Base-by-base conservation (phyloP, 2,113 vertebrate species). In the Nerophis lumbriciformis region DNA sequence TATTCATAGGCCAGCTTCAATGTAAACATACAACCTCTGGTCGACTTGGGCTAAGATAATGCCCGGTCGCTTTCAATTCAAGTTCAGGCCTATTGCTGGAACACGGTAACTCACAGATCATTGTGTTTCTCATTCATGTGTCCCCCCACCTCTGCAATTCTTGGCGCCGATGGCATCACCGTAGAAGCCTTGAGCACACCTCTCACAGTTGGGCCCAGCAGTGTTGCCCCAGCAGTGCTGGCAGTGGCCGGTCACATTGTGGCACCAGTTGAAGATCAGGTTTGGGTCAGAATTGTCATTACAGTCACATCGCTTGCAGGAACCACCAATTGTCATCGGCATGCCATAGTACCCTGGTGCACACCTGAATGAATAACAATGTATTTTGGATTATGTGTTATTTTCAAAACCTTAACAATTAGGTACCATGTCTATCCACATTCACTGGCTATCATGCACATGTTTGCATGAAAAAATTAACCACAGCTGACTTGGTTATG, bases 211-310 rank as follows among this genome's bases (percentile, higher is more conserved):
- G 82, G 91, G 90, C 0, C 97, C 97, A 0, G 88, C 91, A 0
- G 94, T 97, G 84, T 97, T 88, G 5, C 65, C 89, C 85, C 95
- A 91, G 85, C 97, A 99, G 56, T 94, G 93, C 73, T 92, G 91
- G 49, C 97, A 99, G 76, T 92, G 89, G 38, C 97, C 97, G 0
- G 94, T 99, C 69, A 93, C 79, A 62, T 98, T 95, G 83, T 98
- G 93, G 52, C 97, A 99, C 67, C 97, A 94, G 39, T 91, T 94
- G 80, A 98, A 93, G 77, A 98, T 96, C 66, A 97, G 79, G 82
- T 98, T 98, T 45, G 97, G 97, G 83, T 98, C 96, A 0, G 96
- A 94, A 87, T 99, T 99, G 53, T 94, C 93, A 8, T 93, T 99
- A 83, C 97, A 99, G 83, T 99, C 91, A 7, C 97, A 99, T 85